Base-by-base conservation (phyloP, 2,888 invertebrate species). In the Julus scandinavius region DNA sequence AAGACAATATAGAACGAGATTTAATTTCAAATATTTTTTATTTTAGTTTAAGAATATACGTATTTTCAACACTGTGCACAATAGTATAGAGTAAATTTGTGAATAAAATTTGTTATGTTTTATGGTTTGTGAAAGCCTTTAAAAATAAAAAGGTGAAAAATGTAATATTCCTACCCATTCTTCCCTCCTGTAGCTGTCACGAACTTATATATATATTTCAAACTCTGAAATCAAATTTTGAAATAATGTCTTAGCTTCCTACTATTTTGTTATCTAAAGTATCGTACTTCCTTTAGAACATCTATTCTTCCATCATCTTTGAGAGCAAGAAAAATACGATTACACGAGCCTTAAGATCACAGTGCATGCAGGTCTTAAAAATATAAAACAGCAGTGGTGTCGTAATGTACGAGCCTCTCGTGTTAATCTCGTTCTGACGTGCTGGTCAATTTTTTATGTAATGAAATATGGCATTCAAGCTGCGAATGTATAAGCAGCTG, bases 361-460 rank as follows among this genome's bases (percentile, higher is more conserved):
- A n/a, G 17, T n/a, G 20, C 45, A 45, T 45, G 45, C 63, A 63
- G n/a, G 63, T 63, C 63, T 63, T n/a, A 63, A 63, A n/a, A n/a
- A 63, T 63, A n/a, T 63, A 63, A 63, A 63, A 63, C 63, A 63
- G 63, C 63, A n/a, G 63, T 63, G 63, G 63, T 63, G 63, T n/a
- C 17, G 63, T 63, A 63, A 63, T 63, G 20, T 63, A 63, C n/a
- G n/a, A 63, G 63, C 63, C 63, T 63, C 63, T 63, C n/a, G 63
- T 63, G 63, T 63, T 63, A 63, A 63, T 63, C 63, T 63, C n/a
- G 1, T 2, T n/a, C n/a, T 63, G 63, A 63, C 63, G 63, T 63
- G 63, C 63, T 63, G 63, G 63, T 63, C 63, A 63, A 63, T 63
- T 63, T 63, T 63, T 63, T 63, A 63, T 63, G 63, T n/a, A 63